Conservation (phyloP, 2,797 vertebrate genomes). For the Gorsachius magnificus region DNA sequence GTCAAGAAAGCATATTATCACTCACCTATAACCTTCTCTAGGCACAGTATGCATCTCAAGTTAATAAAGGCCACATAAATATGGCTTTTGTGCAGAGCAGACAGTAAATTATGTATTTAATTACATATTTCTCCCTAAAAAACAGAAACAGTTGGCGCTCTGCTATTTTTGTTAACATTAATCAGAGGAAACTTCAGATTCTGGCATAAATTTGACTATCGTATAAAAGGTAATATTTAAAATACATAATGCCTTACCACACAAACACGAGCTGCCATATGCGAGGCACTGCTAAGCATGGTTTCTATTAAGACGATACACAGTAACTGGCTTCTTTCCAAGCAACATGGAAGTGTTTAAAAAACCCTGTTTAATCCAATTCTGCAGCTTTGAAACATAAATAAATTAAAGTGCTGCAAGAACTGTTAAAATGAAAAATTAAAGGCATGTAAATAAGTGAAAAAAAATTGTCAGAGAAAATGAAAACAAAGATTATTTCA, state of each 20-base stretch:
- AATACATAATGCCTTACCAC: conserved; percentile 37
- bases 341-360: conserved; percentile 59
- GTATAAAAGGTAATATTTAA: conserved; percentile 54
- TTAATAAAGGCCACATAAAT: conserved; percentile 24
- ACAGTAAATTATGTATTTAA: conserved; percentile 46
- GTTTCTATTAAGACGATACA: conserved; percentile 52
- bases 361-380: conserved; percentile 54
- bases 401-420: conserved; percentile 50
- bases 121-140: conserved; percentile 20
- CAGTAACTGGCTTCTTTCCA: conserved; percentile 58
- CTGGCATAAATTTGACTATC: conserved; percentile 54
- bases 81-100: conserved; percentile 9
- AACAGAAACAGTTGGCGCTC: conserved; percentile 22
- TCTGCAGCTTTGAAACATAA: conserved; percentile 65
- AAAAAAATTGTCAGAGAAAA: conserved; percentile 51
- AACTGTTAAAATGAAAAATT: conserved; percentile 61
- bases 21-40: conserved; percentile 5
- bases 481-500: conserved; percentile 65
- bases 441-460: conserved; percentile 58
- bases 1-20: conserved; percentile 3
- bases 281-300: conserved; percentile 35
- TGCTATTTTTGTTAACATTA: conserved; percentile 57
- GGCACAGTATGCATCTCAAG: background rate
- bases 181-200: conserved; percentile 59
- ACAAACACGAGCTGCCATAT: conserved; percentile 49